Evolutionary conservation across 2,113 vertebrate species (phyloP), one percentile per base, ranked within the genome.

Genomic region (Mobula hypostoma): DNA sequence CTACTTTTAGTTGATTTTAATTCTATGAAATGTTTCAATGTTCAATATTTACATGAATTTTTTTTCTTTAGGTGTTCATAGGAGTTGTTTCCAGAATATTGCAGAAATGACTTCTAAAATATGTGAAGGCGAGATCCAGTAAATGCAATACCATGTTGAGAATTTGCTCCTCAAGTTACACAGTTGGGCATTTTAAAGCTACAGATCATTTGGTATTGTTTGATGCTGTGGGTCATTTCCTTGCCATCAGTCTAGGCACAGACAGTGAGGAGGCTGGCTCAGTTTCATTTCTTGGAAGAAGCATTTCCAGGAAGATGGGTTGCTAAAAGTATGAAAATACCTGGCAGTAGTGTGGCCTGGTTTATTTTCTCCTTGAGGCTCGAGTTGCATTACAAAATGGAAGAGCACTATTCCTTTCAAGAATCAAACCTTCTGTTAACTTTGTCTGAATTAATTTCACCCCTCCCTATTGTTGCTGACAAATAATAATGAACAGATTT

Each of bases 251-350:
- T 76, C 4, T 36, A 72, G 24, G 24, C 19, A 17, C 5, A 93
- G 70, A 29, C 68, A 56, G 36, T 29, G 70, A 14, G 70, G 36
- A 93, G 70, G 91, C 91, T 93, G 91, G 91, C 24, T 93, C 70
- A 56, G 36, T 72, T 74, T 93, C 68, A 74, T 93, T 76, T 93
- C 91, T 74, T 93, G 91, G 91, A 93, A 93, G 91, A 93, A 12
- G 4, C 40, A 48, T 29, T 93, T 93, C 91, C 70, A 74, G 70
- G 91, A 93, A 93, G 70, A 29, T 93, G 0, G 24, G 70, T 76
- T 56, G 70, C 40, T 56, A 74, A 74, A 36, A 56, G 68, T 24
- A 93, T 74, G 40, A 74, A 87, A 76, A 76, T 76, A 72, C 70
- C 91, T 93, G 8, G 68, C 70, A 76, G 36, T 27, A 56, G 68